Percentiles rank a stretch among this genome's conserved stretches.
phyloP scores from a whole-genome alignment of 2,888 invertebrate species.

The Caenorhabditis doughertyi region DNA sequence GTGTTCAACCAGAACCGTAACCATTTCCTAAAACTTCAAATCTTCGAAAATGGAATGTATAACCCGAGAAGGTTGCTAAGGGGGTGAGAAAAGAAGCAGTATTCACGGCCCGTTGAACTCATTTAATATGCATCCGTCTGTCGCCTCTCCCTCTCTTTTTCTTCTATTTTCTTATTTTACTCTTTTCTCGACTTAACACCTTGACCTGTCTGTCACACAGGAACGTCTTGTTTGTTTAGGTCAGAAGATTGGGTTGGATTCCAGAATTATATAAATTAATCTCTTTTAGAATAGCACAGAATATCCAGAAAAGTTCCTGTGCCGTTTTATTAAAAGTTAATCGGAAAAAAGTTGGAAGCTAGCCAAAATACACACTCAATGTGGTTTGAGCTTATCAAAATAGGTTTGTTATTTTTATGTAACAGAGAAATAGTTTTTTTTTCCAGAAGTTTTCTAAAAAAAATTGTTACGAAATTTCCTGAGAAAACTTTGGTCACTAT shows the following conservation, averaged over 20 bases:
- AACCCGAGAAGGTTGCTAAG: conserved; percentile 45
- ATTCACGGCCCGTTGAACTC: conserved; percentile 59
- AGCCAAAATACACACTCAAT: no score
- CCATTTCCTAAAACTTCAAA: no score
- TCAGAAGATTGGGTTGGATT: no score
- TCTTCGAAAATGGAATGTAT: not conserved
- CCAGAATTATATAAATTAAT: no score
- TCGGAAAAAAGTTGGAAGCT: no score
- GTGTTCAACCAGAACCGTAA: no score
- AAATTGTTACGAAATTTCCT: not conserved
- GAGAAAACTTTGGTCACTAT: not conserved
- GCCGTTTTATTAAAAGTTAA: no score
- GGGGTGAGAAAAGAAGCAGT: conserved; percentile 18
- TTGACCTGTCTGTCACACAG: conserved; percentile 1
- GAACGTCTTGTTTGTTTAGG: no score
- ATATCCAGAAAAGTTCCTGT: no score
- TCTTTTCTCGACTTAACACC: conserved; percentile 11
- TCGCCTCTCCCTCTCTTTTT: conserved; percentile 19
- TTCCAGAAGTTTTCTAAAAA: conserved; percentile 16
- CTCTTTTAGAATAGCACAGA: no score
- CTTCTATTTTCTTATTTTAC: not conserved
- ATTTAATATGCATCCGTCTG: conserved; percentile 57
- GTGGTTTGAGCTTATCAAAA: no score
- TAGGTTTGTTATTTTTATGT: no score
- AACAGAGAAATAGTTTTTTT: not conserved